Evolutionary conservation across 2,113 vertebrate species (phyloP), one percentile per base, ranked within the genome.

Genomic region (Fregata magnificens): DNA sequence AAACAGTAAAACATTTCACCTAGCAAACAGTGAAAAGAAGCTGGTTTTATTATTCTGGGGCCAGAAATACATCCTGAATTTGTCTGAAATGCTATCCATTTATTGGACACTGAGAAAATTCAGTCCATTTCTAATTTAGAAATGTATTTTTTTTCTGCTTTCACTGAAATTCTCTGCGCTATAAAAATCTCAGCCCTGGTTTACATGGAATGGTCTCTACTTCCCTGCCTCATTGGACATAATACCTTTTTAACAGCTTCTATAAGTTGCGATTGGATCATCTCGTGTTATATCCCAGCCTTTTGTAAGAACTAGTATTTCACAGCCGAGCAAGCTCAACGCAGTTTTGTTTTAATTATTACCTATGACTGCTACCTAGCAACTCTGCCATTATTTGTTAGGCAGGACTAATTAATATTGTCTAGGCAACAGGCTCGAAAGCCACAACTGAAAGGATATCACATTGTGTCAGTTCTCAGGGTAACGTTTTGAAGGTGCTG

Each of bases 311-410:
- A 72, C 62, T 36, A 66, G 61, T 61, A 31, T 95, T 90, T 86
- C 86, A 92, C 74, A 91, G 89, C 82, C 67, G 42, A 7, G 88
- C 70, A 91, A 94, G 78, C 82, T 93, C 74, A 84, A 45, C 2
- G 8, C 59, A 82, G 52, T 79, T 91, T 91, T 80, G 36, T 79
- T 93, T 76, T 97, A 96, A 94, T 96, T 95, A 95, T 69, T 58
- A 90, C 81, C 72, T 94, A 53, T 36, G 38, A 59, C 52, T 82
- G 82, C 73, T 66, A 20, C 90, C 89, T 96, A 93, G 92, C 82
- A 97, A 93, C 96, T 91, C 73, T 82, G 79, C 40, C 53, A 91
- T 70, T 95, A 88, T 96, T 97, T 97, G 86, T 95, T 90, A 91
- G 92, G 79, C 55, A 88, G 88, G 94, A 82, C 70, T 93, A 95